Conservation (phyloP, 2,888 invertebrate genomes). For the Apotomis betuletana region DNA sequence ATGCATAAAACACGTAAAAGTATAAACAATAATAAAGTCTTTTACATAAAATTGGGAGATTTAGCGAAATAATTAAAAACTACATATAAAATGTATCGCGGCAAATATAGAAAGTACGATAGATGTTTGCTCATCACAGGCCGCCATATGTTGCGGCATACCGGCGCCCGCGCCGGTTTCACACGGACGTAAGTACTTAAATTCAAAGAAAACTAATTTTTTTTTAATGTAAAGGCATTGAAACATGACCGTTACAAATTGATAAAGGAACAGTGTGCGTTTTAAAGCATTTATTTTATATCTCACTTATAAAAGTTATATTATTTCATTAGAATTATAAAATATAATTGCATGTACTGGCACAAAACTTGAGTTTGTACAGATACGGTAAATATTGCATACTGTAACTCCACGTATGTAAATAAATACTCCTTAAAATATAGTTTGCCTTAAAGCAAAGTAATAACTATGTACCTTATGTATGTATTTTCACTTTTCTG, state of each 20-base stretch:
- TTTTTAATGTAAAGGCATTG: neutral
- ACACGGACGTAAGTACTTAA: conserved; percentile 24
- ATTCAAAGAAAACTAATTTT: conserved; percentile 4
- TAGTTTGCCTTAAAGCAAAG: neutral
- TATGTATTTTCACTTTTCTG: conserved; percentile 1
- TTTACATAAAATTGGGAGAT: conserved; percentile 6
- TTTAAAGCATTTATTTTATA: conserved; percentile 7
- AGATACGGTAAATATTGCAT: conserved; percentile 18
- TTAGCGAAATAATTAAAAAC: neutral
- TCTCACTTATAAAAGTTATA: neutral
- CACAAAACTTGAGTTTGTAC: conserved; percentile 17
- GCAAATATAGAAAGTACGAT: neutral
- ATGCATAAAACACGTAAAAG: conserved; percentile 27
- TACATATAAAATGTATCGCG: neutral
- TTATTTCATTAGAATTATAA: neutral
- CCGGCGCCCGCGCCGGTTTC: conserved; percentile 20
- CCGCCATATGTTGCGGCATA: conserved; percentile 6
- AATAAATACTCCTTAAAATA: conserved; percentile 5
- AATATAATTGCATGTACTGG: conserved; percentile 8
- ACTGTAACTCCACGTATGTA: conserved; percentile 9
- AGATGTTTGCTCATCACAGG: conserved; percentile 4
- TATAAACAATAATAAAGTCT: conserved; percentile 15
- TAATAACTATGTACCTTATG: conserved; percentile 2
- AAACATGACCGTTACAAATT: neutral
- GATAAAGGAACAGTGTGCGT: neutral